A percentile compares a stretch with the other conserved stretches of the same genome.
phyloP scores from a whole-genome alignment of 2,888 invertebrate genomes.

The Formica aserva region DNA sequence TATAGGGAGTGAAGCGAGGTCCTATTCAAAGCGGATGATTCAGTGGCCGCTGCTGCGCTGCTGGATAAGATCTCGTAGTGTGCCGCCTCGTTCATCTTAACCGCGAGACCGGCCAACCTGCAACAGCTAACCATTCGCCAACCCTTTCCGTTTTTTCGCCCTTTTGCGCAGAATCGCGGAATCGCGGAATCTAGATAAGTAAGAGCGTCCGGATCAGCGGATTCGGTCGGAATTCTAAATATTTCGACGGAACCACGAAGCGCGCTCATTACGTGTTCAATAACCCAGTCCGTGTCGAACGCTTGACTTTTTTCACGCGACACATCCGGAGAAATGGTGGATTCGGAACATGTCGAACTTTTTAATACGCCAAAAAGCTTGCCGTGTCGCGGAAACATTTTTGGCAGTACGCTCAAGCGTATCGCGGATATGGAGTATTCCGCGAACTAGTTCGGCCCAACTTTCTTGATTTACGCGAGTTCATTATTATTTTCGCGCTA shows the following conservation, averaged over 20 bases:
- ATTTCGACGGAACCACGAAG: neutral
- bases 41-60: conserved; percentile 83
- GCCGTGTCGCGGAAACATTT: conserved; percentile 73
- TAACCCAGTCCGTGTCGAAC: neutral
- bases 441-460: conserved; percentile 82
- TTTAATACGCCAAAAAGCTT: conserved; percentile 81
- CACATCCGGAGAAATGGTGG: conserved; percentile 35
- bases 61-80: conserved; percentile 84
- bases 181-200: conserved; percentile 58
- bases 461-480: conserved; percentile 85
- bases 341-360: conserved; percentile 42
- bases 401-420: conserved; percentile 76
- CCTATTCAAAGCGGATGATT: conserved; percentile 86
- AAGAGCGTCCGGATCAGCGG: neutral
- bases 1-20: conserved; percentile 82
- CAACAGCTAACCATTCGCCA: conserved; percentile 80
- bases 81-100: conserved; percentile 76
- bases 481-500: conserved; percentile 85
- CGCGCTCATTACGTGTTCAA: conserved; percentile 3
- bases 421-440: conserved; percentile 77
- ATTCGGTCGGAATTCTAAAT: neutral
- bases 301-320: neutral
- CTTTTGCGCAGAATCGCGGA: conserved; percentile 44
- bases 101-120: conserved; percentile 79
- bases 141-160: conserved; percentile 69